A percentile compares a stretch with the other conserved stretches of the same genome.
These are phyloP conservation scores for Chrysomela aeneicollis DNA, from an alignment of 2,888 invertebrate species.

Conservation along the genomic window DNA sequence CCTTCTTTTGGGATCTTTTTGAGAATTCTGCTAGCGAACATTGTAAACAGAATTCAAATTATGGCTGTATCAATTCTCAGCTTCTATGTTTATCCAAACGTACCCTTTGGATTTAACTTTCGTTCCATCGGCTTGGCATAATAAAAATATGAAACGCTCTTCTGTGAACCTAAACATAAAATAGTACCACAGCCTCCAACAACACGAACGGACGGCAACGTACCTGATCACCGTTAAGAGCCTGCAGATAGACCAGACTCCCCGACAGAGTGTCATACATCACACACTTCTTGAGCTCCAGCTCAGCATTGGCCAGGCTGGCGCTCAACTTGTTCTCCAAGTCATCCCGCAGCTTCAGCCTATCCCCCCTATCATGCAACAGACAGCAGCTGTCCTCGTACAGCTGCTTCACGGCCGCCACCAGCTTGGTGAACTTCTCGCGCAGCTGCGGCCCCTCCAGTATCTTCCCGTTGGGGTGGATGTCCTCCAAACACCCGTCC, in stretches of 20 bases:
- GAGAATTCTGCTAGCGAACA: no score
- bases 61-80: no score
- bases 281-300: slow-evolving; percentile 74
- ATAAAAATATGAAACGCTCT: no score
- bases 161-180: no score
- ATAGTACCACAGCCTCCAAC: no score
- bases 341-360: slow-evolving; percentile 71
- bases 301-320: slow-evolving; percentile 74
- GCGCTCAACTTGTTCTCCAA: slow-evolving; percentile 74
- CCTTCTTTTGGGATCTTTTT: no score
- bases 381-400: slow-evolving; percentile 78
- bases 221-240: slow-evolving; percentile 65
- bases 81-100: no score
- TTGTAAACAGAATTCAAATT: no score
- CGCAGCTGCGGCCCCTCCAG: slow-evolving; percentile 77
- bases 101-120: no score
- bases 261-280: slow-evolving; percentile 67
- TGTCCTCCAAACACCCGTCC: slow-evolving; percentile 72
- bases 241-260: slow-evolving; percentile 67
- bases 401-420: slow-evolving; percentile 70
- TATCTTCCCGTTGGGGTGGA: slow-evolving; percentile 84
- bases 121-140: no score
- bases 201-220: no score
- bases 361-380: slow-evolving; percentile 73
- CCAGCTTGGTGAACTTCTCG: slow-evolving; percentile 79